Evolutionary conservation across 2,113 vertebrate genomes (phyloP).

Genomic region (Burhinus oedicnemus): DNA sequence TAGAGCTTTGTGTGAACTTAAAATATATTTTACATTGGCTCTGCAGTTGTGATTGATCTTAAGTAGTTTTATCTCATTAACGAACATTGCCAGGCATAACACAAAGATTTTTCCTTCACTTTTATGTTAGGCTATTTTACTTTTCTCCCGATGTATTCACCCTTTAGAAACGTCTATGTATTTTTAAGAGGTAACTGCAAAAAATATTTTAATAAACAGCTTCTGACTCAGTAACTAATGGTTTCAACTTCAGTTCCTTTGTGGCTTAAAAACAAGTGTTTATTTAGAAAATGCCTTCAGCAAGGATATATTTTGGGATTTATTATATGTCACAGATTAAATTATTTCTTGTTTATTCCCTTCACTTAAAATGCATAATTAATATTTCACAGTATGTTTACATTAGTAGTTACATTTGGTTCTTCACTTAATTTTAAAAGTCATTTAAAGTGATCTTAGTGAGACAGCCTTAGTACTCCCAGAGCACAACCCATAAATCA

Average conservation of each 20-base stretch:
- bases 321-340: slow-evolving; percentile 72
- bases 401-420: slow-evolving; percentile 63
- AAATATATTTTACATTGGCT: neutral
- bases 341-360: slow-evolving; percentile 73
- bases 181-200: slow-evolving; percentile 11
- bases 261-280: slow-evolving; percentile 70
- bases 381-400: slow-evolving; percentile 71
- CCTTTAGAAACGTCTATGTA: neutral
- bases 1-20: neutral
- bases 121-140: neutral
- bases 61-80: slow-evolving; percentile 3
- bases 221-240: slow-evolving; percentile 56
- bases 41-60: neutral
- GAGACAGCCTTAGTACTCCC: slow-evolving; percentile 53
- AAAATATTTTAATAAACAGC: slow-evolving; percentile 58
- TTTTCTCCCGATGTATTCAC: neutral
- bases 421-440: slow-evolving; percentile 73
- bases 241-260: slow-evolving; percentile 64
- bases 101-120: slow-evolving; percentile 3
- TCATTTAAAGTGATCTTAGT: slow-evolving; percentile 62
- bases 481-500: slow-evolving; percentile 71
- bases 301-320: slow-evolving; percentile 64
- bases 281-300: slow-evolving; percentile 71
- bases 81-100: neutral
- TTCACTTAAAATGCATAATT: slow-evolving; percentile 72